Percentiles rank a stretch among this genome's conserved stretches.
Conservation (phyloP, 1,140 invertebrate species). For the Nasonia giraulti region DNA sequence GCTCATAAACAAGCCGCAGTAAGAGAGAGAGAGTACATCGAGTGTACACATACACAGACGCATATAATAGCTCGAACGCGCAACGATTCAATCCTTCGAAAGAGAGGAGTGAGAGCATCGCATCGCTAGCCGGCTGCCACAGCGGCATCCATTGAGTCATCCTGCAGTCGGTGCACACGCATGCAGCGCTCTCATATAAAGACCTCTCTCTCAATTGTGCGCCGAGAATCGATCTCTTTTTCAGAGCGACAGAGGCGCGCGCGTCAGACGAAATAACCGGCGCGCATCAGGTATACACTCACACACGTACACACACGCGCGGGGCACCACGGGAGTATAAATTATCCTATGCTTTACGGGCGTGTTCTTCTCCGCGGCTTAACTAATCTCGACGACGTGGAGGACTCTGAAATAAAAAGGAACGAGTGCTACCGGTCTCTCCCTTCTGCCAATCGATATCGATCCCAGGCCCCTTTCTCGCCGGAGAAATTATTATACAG, state of each 20-base stretch:
- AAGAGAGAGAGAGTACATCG: not conserved
- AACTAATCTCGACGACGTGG: constrained; percentile 36
- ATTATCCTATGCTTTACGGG: constrained; percentile 31
- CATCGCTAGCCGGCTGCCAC: too few relatives aligned
- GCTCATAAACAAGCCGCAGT: constrained; percentile 9
- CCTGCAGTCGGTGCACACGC: not conserved
- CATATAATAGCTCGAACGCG: too few relatives aligned
- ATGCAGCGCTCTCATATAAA: not conserved
- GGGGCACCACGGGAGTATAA: not conserved
- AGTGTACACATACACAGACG: too few relatives aligned
- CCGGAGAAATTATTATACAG: not conserved
- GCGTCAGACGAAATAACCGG: not conserved
- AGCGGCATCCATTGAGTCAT: too few relatives aligned
- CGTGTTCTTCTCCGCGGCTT: not conserved
- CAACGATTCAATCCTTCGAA: constrained; percentile 20
- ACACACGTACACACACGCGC: not conserved
- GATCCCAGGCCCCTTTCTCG: not conserved
- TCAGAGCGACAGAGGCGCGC: not conserved
- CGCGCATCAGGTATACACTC: not conserved
- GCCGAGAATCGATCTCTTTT: constrained; percentile 28
- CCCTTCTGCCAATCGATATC: constrained; percentile 26
- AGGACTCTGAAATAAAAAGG: not conserved
- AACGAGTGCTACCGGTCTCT: constrained; percentile 22
- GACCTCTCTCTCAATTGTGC: not conserved
- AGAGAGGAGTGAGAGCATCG: too few relatives aligned